Evolutionary conservation across 2,888 invertebrate species (phyloP).

Genomic region (Brachylomia viminalis): DNA sequence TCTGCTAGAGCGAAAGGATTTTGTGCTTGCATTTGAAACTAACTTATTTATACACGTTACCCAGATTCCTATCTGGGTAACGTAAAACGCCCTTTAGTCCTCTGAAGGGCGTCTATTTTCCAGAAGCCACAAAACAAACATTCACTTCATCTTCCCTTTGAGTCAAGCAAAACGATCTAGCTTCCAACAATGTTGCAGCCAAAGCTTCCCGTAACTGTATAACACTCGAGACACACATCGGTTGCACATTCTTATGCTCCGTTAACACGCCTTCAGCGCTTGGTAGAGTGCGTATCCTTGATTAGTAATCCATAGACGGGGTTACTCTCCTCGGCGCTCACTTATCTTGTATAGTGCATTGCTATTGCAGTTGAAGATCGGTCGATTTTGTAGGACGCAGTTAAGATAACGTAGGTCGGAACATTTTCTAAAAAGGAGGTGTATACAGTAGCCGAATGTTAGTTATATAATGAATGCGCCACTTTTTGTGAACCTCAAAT

Average conservation of each 20-base stretch:
- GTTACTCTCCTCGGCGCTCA: background rate
- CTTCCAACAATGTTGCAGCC: constrained; percentile 23
- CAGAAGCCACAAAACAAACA: constrained; percentile 14
- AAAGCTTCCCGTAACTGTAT: constrained; percentile 28
- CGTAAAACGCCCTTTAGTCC: too few relatives aligned
- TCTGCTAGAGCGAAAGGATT: background rate
- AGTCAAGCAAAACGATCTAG: constrained; percentile 31
- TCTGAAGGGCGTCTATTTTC: background rate
- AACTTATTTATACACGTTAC: background rate
- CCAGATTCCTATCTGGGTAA: too few relatives aligned
- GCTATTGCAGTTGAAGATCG: too few relatives aligned
- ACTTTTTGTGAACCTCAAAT: too few relatives aligned
- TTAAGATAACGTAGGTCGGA: background rate
- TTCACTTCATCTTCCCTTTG: constrained; percentile 14
- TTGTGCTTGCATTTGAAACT: background rate
- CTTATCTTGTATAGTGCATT: background rate
- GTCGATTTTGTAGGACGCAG: background rate
- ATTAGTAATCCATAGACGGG: background rate
- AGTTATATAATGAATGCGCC: too few relatives aligned
- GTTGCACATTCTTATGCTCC: constrained; percentile 25
- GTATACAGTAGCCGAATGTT: too few relatives aligned
- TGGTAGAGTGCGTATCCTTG: background rate
- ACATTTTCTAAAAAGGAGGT: background rate
- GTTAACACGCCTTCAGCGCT: constrained; percentile 21
- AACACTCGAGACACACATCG: constrained; percentile 40